Conservation (phyloP, 2,797 vertebrate species). For the Helarctos malayanus region DNA sequence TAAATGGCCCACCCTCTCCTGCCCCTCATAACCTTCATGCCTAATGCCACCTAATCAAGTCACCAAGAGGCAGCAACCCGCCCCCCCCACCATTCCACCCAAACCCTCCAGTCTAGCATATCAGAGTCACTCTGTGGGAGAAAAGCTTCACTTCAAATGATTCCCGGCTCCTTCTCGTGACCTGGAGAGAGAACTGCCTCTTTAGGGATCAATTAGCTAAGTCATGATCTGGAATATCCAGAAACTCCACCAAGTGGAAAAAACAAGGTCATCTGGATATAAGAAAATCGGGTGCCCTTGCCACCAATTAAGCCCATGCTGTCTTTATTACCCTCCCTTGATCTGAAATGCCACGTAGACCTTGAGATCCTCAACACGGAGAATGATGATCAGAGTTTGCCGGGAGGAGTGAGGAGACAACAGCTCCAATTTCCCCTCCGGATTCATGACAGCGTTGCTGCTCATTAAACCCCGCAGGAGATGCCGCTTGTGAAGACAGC, state of each 20-base stretch:
- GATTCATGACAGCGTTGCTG: neutral
- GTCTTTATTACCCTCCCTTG: neutral
- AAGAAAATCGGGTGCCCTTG: neutral
- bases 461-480: neutral
- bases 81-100: neutral
- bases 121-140: neutral
- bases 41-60: neutral
- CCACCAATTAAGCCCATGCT: neutral
- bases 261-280: neutral
- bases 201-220: neutral
- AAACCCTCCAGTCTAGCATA: neutral
- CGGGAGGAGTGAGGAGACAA: neutral
- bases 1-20: neutral
- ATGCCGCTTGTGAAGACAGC: neutral
- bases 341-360: neutral
- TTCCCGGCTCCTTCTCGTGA: neutral
- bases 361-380: neutral
- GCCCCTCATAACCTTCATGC: fast-evolving
- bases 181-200: neutral
- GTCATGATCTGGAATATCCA: neutral
- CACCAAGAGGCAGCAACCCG: neutral
- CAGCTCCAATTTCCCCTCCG: neutral
- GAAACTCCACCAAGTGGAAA: neutral
- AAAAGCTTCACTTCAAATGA: neutral
- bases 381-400: neutral